Base-by-base conservation (phyloP, 1,140 invertebrate species). In the Elymnias hypermnestra region DNA sequence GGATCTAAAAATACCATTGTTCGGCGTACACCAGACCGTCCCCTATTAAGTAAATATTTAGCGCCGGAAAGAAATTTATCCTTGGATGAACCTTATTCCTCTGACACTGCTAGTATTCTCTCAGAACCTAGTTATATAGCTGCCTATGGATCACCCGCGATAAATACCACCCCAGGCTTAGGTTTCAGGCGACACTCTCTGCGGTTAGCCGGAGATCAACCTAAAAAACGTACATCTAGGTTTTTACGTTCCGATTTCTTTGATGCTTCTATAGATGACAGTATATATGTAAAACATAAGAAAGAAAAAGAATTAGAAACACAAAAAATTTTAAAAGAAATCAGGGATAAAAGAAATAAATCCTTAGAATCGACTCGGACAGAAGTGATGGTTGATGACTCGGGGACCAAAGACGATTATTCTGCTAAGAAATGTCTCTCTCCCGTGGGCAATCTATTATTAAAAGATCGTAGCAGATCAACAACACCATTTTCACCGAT, bases 171-270 rank as follows among this genome's bases (percentile, higher is more conserved):
- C 7, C 45, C 62, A 4, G 68, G 48, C 41, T 57, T 78, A 35
- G 71, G 53, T 56, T 64, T 86, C 26, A 75, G 79, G 37, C 82
- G 85, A 35, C 83, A 86, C 46, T 83, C 84, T 10, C 61, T 86
- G 40, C 54, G 72, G 31, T 53, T 74, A 6, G 52, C 67, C 6
- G 63, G 56, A 7, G 78, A 75, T 22, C 71, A 73, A 22, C 76
- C 75, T 15, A 88, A 88, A 47, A 88, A 90, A 15, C 86, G 90
- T 44, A 89, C 92, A 25, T 94, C 92, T 7, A 86, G 92, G 48
- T 94, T 94, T 69, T 72, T 94, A 37, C 84, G 93, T 6, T 92
- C 93, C 0, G 93, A 94, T 66, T 94, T 94, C 64, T 94, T 92
- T 57, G 93, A 94, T 39, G 87, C 92, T 0, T 90, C 91, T 0